Evolutionary conservation across 2,113 vertebrate genomes (phyloP).

Genomic region (Misgurnus mizolepis): DNA sequence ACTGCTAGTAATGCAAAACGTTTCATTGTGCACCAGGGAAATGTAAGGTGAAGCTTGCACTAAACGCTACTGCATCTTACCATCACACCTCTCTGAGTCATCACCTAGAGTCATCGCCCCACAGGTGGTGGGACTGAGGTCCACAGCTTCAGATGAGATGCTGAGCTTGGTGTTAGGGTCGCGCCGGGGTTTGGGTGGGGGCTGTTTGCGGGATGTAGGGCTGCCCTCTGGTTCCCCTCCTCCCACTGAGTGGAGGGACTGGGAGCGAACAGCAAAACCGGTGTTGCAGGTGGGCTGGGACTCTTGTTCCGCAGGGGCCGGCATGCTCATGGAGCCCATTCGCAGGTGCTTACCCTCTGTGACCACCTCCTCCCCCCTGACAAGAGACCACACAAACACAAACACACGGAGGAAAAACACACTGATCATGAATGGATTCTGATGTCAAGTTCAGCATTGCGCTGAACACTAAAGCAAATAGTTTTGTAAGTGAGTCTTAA

Average conservation of each 20-base stretch:
- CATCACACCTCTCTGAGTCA: slow-evolving; percentile 74
- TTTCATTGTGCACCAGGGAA: neutral
- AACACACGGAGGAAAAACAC: neutral
- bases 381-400: neutral
- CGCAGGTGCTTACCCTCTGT: slow-evolving; percentile 92
- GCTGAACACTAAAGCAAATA: neutral
- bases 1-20: neutral
- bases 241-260: slow-evolving; percentile 95
- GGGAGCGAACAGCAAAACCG: slow-evolving; percentile 91
- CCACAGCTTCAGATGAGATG: slow-evolving; percentile 95
- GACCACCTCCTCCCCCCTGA: slow-evolving; percentile 85
- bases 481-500: too few relatives aligned
- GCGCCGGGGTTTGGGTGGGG: slow-evolving; percentile 93
- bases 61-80: slow-evolving; percentile 59
- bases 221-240: slow-evolving; percentile 90
- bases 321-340: slow-evolving; percentile 96
- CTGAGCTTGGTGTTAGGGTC: slow-evolving; percentile 98
- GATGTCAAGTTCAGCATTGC: neutral
- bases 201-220: slow-evolving; percentile 89
- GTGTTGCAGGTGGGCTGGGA: slow-evolving; percentile 81
- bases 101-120: slow-evolving; percentile 70
- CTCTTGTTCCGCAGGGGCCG: slow-evolving; percentile 88
- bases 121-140: slow-evolving; percentile 76
- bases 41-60: neutral
- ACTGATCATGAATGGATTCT: neutral